phyloP scores from a whole-genome alignment of 2,888 invertebrate species.

The Venusia cambrica region DNA sequence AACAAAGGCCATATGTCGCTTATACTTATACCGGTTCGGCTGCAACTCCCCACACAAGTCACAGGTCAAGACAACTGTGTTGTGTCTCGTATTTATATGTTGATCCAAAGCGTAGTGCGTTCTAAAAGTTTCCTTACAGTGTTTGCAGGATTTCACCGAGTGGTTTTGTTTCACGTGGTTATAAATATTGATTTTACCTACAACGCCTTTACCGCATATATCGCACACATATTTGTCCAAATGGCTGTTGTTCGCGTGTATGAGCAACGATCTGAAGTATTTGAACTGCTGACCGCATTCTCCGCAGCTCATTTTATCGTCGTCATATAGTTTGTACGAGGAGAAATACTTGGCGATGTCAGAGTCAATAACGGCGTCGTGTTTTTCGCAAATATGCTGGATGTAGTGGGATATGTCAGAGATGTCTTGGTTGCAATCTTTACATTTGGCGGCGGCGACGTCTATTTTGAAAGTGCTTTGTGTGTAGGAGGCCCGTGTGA shows the following conservation, averaged over 20 bases:
- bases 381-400: slow-evolving; percentile 10
- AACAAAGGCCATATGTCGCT: slow-evolving; percentile 33
- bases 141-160: slow-evolving; percentile 28
- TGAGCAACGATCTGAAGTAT: slow-evolving; percentile 47
- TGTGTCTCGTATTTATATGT: slow-evolving; percentile 6
- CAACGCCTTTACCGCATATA: slow-evolving; percentile 49
- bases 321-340: slow-evolving; percentile 39
- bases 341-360: slow-evolving; percentile 6
- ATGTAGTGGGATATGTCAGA: slow-evolving; percentile 13
- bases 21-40: slow-evolving; percentile 30
- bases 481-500: slow-evolving; percentile 3
- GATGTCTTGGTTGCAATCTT: slow-evolving; percentile 10
- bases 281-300: slow-evolving; percentile 47
- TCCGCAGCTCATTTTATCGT: slow-evolving; percentile 43
- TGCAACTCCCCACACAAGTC: slow-evolving; percentile 30
- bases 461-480: slow-evolving; percentile 13
- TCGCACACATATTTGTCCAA: slow-evolving; percentile 41
- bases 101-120: slow-evolving; percentile 11
- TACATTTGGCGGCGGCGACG: slow-evolving; percentile 8
- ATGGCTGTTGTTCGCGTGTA: slow-evolving; percentile 33
- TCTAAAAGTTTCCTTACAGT: slow-evolving; percentile 7
- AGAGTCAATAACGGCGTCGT: slow-evolving; percentile 3
- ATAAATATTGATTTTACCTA: slow-evolving; percentile 38
- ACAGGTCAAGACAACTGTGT: slow-evolving; percentile 7
- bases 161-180: slow-evolving; percentile 39